Evolutionary conservation across 2,797 vertebrate species (phyloP).

Genomic region (Prunella strophiata): DNA sequence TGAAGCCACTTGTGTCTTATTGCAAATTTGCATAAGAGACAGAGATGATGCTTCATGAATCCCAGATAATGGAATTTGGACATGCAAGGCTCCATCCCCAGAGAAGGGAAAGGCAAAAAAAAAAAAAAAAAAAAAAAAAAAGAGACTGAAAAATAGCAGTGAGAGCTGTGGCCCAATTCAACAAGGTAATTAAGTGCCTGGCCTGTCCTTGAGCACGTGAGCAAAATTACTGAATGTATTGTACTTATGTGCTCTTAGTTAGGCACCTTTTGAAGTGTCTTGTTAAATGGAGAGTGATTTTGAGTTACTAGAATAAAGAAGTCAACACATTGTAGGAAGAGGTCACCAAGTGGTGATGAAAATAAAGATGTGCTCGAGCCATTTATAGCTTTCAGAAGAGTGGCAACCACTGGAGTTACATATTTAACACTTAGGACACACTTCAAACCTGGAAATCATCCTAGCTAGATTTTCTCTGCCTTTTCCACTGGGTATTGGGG

Average conservation of each 20-base stretch:
- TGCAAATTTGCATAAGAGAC: conserved; percentile 67
- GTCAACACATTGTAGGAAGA: not conserved
- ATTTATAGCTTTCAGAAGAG: not conserved
- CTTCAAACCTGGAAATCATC: not conserved
- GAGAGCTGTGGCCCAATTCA: conserved; percentile 37
- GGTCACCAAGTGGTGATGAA: conserved; percentile 8
- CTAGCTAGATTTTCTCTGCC: not conserved
- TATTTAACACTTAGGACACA: not conserved
- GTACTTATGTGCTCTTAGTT: conserved; percentile 4
- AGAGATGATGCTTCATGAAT: conserved; percentile 67
- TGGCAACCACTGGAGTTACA: not conserved
- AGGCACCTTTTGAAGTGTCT: conserved; percentile 20
- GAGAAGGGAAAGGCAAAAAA: not conserved
- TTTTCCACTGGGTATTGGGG: not conserved
- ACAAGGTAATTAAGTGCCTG: not conserved
- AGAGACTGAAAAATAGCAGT: conserved; percentile 22
- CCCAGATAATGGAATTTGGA: conserved; percentile 65
- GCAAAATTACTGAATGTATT: conserved; percentile 30
- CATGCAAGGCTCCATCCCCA: conserved; percentile 32
- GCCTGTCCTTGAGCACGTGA: conserved; percentile 35
- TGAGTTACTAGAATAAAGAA: conserved; percentile 23
- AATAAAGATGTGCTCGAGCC: not conserved
- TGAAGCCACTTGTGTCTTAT: conserved; percentile 61
- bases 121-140: not conserved
- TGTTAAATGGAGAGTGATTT: conserved; percentile 1